Evolutionary conservation across 2,797 vertebrate species (phyloP), one percentile per base, ranked within the genome.

Genomic region (Malacoraja senta): DNA sequence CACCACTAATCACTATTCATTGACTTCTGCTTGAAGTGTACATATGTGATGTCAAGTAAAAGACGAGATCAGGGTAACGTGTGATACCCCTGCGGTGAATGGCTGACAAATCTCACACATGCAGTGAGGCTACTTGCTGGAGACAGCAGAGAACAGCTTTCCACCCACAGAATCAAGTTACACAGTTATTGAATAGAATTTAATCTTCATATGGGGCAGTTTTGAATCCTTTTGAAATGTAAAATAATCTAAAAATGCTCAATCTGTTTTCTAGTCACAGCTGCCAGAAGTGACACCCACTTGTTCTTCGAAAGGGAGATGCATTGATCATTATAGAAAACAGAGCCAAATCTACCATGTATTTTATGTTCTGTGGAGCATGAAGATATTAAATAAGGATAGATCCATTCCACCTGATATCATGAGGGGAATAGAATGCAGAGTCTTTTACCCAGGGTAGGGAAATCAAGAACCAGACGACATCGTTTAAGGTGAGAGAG

Each of bases 191-290:
- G 12, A 88, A 35, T 88, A 19, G 84, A n/a, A 88, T 65, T 32
- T 32, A 88, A 65, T 32, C 15, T 88, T 65, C 15, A 65, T 65
- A 65, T 68, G 1, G 61, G 32, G 63, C 61, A 32, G 7, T n/a
- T 65, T 65, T 65, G 58, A 68, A 88, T 65, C 6, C 7, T 8
- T 63, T 86, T 32, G 10, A 86, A 88, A 32, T 88, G 61, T 88
- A 88, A 88, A 88, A 88, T 88, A 88, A 88, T n/a, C 84, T 32
- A 32, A 86, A 86, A 86, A 86, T 32, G 83, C 15, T 32, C n/a
- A 88, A 61, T 61, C 3, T 84, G 58, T 29, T 84, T 24, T 61
- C 12, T 84, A 84, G 15, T 65, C 61, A n/a, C 29, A 65, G 61
- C n/a, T 65, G 61, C 32, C 61, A 88, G 4, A 6, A 15, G 6